A percentile compares a stretch with the other conserved stretches of the same genome.
These are phyloP conservation scores for Microtus montanus DNA, from an alignment of 2,113 vertebrate genomes.

Conservation along the genomic window DNA sequence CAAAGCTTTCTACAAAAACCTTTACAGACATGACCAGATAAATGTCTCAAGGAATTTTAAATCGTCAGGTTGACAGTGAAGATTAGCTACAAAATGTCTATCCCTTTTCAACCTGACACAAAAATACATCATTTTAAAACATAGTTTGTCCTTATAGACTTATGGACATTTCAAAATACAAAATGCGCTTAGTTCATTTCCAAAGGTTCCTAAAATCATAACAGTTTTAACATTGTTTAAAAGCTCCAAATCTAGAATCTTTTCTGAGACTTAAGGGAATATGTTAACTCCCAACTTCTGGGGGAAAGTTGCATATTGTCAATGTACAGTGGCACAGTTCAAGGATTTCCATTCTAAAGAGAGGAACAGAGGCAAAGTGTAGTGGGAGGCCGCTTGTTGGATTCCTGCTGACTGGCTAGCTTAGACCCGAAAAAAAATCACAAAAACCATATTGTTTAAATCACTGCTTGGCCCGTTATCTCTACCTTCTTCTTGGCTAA, in stretches of 20 bases:
- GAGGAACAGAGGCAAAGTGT: background rate
- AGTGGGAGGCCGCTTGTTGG: too few relatives aligned
- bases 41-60: background rate
- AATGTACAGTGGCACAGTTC: background rate
- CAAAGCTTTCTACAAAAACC: background rate
- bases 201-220: background rate
- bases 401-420: rapidly evolving
- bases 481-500: too few relatives aligned
- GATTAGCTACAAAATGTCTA: background rate
- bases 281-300: background rate
- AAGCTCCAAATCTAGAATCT: background rate
- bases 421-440: too few relatives aligned
- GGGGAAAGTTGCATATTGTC: background rate
- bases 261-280: background rate
- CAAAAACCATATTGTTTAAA: too few relatives aligned
- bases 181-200: background rate
- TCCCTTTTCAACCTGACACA: background rate
- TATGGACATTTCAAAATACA: background rate
- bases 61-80: background rate
- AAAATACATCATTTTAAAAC: background rate
- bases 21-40: background rate
- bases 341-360: background rate
- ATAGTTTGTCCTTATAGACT: background rate
- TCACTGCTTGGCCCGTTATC: too few relatives aligned
- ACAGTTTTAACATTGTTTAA: background rate